Base-by-base conservation (phyloP, 2,113 vertebrate species). In the Eptesicus fuscus region DNA sequence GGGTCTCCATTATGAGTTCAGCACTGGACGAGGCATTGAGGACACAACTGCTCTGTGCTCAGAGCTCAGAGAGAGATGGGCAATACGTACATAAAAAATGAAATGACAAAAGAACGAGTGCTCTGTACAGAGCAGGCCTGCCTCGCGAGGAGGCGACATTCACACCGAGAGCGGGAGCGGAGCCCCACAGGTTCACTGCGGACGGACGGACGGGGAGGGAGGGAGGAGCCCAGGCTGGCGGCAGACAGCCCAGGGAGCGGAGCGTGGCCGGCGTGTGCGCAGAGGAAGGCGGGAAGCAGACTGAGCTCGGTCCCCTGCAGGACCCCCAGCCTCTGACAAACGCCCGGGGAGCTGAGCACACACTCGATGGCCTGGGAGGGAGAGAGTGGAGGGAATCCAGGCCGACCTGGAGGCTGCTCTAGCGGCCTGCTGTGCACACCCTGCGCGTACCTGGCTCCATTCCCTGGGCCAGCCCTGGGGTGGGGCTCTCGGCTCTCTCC, bases 401-500 rank as follows among this genome's bases (percentile, higher is more conserved):
- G 25, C 56, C 56, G 22, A 40, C 14, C 67, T 14, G 7, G n/a
- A 65, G 44, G 61, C 76, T 35, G 11, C 79, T 67, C 65, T 44
- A 23, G 65, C 11, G 42, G 20, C 53, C 51, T 73, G 40, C 40
- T 51, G 20, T 53, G 11, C 32, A 32, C n/a, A 32, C 91, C 40
- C 74, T 73, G 32, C 83, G 97, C 42, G 71, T 98, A 99, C 99
- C 99, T 98, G 99, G 99, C 97, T 99, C 99, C 0, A 99, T 99
- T 77, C 99, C 99, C 95, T 99, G 99, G 4, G 99, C 99, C 98
- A 99, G 98, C 42, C 99, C 99, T 0, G 99, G 99, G 0, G 99
- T 99, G 77, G 99, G 99, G 97, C 99, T 99, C 77, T 99, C 99
- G 0, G 99, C 99, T 90, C 99, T 98, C 37, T 99, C 99, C 0